phyloP scores from a whole-genome alignment of 2,797 vertebrate genomes.

The Myotis daubentonii region DNA sequence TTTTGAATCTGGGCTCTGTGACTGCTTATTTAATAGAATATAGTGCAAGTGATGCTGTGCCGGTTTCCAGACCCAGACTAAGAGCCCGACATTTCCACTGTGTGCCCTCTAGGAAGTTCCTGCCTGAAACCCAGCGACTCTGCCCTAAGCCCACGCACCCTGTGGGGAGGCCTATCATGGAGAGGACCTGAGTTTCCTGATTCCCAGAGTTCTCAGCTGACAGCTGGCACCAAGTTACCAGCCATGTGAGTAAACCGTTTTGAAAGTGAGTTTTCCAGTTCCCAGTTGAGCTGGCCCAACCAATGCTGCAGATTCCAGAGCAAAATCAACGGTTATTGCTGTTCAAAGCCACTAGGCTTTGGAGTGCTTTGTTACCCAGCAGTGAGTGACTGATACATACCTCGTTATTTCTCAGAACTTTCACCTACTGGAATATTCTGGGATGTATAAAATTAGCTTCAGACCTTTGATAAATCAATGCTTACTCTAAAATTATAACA shows the following conservation, averaged over 20 bases:
- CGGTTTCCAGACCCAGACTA: not conserved
- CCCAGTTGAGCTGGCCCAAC: not conserved
- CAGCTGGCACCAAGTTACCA: not conserved
- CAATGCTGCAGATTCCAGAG: not conserved
- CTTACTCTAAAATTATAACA: slow-evolving; percentile 50
- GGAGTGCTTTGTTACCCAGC: not conserved
- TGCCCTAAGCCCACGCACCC: not conserved
- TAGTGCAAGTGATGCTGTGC: not conserved
- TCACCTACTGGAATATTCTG: slow-evolving; percentile 36
- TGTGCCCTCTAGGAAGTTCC: not conserved
- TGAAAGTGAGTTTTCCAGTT: not conserved
- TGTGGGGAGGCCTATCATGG: not conserved
- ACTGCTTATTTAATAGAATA: not conserved
- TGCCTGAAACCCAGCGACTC: not conserved
- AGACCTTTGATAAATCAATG: slow-evolving; percentile 57
- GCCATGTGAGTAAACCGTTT: not conserved
- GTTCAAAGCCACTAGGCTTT: slow-evolving; percentile 18
- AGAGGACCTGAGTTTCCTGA: not conserved
- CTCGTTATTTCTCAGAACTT: slow-evolving; percentile 45
- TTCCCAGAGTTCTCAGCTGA: not conserved
- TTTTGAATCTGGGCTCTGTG: not conserved
- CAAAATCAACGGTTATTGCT: slow-evolving; percentile 10
- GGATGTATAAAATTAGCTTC: slow-evolving; percentile 58
- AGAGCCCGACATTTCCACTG: not conserved
- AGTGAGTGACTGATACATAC: slow-evolving; percentile 19